Percentiles rank a stretch among this genome's conserved stretches.
Conservation (phyloP, 2,797 vertebrate species). For the Eospalax fontanierii region DNA sequence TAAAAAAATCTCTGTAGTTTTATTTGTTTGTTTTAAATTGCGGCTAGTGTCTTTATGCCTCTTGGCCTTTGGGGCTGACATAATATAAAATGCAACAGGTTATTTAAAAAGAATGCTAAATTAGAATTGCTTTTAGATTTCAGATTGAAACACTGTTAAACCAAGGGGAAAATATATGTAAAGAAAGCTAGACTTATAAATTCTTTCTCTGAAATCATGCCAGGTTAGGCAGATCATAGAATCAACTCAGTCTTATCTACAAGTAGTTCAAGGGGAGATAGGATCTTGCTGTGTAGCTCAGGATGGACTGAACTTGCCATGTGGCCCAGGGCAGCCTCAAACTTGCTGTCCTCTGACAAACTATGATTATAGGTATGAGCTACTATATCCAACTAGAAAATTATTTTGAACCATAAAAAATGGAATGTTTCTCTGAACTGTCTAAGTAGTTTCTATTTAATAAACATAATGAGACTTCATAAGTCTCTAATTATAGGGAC, state of each 20-base stretch:
- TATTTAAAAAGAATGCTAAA: conserved; percentile 60
- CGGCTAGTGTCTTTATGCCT: conserved; percentile 53
- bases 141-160: conserved; percentile 13
- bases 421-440: neutral
- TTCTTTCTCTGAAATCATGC: conserved; percentile 41
- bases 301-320: neutral
- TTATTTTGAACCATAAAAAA: neutral
- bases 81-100: conserved; percentile 55
- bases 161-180: conserved; percentile 52
- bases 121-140: conserved; percentile 69
- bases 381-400: neutral
- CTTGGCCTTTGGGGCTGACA: neutral
- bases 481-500: neutral
- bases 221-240: conserved; percentile 14
- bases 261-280: neutral
- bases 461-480: neutral
- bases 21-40: conserved; percentile 63
- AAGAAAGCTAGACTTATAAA: conserved; percentile 17
- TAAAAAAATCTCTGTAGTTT: conserved; percentile 65
- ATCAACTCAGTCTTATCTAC: neutral
- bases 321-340: neutral
- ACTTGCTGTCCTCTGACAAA: neutral
- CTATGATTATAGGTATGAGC: no score
- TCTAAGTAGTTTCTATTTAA: conserved; percentile 18
- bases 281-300: neutral